Evolutionary conservation across 1,140 invertebrate genomes (phyloP).

Genomic region (Lucilia cuprina): DNA sequence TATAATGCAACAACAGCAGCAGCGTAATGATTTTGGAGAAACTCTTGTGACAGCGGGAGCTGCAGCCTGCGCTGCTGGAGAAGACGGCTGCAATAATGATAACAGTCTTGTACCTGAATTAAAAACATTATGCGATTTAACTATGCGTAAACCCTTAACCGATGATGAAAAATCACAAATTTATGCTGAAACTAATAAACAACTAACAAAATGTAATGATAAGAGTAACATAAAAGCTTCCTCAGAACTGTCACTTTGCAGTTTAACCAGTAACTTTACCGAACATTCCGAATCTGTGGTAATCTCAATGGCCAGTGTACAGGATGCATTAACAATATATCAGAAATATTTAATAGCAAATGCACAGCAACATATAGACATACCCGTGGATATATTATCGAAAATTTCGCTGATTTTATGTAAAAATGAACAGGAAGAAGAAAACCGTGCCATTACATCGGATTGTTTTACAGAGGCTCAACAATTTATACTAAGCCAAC

Average conservation of each 20-base stretch:
- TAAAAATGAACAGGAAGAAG: constrained; percentile 39
- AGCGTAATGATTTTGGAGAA: not conserved
- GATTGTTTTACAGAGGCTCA: constrained; percentile 71
- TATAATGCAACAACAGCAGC: not conserved
- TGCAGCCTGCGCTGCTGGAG: not conserved
- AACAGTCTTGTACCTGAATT: constrained; percentile 55
- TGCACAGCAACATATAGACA: constrained; percentile 58
- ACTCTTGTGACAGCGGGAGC: not conserved
- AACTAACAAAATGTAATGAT: constrained; percentile 40
- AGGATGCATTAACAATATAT: constrained; percentile 65
- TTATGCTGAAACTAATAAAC: constrained; percentile 59
- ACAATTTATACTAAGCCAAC: constrained; percentile 70
- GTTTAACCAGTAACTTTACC: constrained; percentile 11
- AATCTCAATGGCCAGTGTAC: constrained; percentile 55
- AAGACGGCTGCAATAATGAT: constrained; percentile 41
- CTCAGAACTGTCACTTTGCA: constrained; percentile 40
- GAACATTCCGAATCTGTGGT: constrained; percentile 39
- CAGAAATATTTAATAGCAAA: constrained; percentile 66
- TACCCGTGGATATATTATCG: constrained; percentile 61
- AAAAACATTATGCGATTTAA: constrained; percentile 57
- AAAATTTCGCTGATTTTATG: constrained; percentile 63
- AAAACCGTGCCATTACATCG: constrained; percentile 45
- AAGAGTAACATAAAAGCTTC: constrained; percentile 37
- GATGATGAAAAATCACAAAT: constrained; percentile 61
- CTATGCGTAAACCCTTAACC: constrained; percentile 58